Base-by-base conservation (phyloP, 2,797 vertebrate species). In the Gobionotothen gibberifrons region DNA sequence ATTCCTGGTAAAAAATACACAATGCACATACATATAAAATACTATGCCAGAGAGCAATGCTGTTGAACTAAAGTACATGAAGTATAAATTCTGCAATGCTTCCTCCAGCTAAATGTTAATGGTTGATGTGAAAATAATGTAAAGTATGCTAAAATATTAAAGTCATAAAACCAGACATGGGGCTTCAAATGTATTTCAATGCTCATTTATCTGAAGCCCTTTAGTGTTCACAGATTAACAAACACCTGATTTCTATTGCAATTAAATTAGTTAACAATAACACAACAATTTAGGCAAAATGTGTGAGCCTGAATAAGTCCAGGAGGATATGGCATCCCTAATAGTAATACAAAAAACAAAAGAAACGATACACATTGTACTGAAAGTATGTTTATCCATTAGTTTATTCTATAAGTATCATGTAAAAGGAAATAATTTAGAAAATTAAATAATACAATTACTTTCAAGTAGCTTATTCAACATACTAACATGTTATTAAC, bases 331-430 rank as follows among this genome's bases (percentile, higher is more conserved):
- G 8, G 1, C 1, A 48, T 42, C 16, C 15, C 4, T 39, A 14
- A 58, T 17, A 3, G 13, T 2, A 14, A 17, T 29, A 55, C 6
- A 46, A 26, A 26, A 54, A 36, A 9, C 7, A 48, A 9, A 40
- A 32, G 22, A 11, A 29, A 52, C 3, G 13, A 19, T 13, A 49
- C 19, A 57, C 60, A 42, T 39, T 9, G 10, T 2, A 16, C 26
- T 26, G 12, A 9, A 71, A 17, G 26, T 22, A n/a, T 19, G 26
- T 43, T 66, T 4, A 43, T 62, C 3, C 6, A 19, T 44, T 1
- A 10, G 2, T 72, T 79, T 79, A 73, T 75, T 85, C 14, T 36
- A 36, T 72, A 3, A 26, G 17, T 7, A 6, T 56, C 14, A 32
- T 46, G 9, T 22, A n/a, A 5, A 48, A 32, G 57, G 14, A 0